These are phyloP conservation scores for Choreutis nemorana DNA, from an alignment of 2,888 invertebrate genomes.

Conservation along the genomic window DNA sequence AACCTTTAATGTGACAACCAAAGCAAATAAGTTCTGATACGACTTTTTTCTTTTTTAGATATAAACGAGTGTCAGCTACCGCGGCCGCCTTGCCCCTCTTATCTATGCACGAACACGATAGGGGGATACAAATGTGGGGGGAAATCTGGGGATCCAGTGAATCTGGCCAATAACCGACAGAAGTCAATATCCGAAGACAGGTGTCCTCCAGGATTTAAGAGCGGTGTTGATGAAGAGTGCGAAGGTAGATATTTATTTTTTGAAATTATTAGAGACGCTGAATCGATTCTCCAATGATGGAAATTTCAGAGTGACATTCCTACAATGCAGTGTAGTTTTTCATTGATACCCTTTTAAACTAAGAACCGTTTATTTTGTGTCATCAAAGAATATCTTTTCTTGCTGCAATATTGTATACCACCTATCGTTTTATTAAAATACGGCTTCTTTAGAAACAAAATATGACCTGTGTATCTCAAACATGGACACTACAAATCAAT, in stretches of 20 bases:
- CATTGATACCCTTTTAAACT: no score
- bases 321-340: no score
- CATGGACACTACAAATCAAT: no score
- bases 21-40: no score
- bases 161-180: slow-evolving; percentile 18
- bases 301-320: no score
- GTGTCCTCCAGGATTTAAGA: slow-evolving; percentile 62
- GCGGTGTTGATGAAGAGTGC: slow-evolving; percentile 43
- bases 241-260: slow-evolving; percentile 53
- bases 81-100: slow-evolving; percentile 42
- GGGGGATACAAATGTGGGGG: slow-evolving; percentile 58
- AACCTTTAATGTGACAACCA: no score
- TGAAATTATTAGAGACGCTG: not conserved
- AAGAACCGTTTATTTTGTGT: no score
- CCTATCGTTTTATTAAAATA: no score
- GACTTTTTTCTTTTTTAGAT: slow-evolving; percentile 59
- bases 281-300: not conserved
- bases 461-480: no score
- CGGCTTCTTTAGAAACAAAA: no score
- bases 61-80: slow-evolving; percentile 80
- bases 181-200: slow-evolving; percentile 28
- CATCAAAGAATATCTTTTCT: slow-evolving; percentile 3
- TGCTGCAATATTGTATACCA: no score
- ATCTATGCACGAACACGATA: slow-evolving; percentile 51
- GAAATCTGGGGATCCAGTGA: slow-evolving; percentile 33